These are phyloP conservation scores for Camelus bactrianus DNA, from an alignment of 2,113 vertebrate genomes.

Conservation along the genomic window DNA sequence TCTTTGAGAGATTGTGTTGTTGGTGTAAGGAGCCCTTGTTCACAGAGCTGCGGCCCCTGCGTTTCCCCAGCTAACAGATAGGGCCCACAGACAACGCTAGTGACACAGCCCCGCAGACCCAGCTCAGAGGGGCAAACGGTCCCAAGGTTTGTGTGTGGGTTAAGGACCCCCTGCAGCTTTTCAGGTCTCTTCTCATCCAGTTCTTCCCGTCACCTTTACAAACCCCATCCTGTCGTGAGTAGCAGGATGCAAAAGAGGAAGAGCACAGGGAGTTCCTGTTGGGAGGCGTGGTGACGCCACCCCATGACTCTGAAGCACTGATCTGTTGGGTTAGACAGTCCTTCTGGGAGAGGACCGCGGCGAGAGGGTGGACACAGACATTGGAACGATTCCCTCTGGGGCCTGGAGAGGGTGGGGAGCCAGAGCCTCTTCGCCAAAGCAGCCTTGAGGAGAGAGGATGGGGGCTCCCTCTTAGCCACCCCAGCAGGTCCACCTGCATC, in stretches of 20 bases:
- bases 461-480: neutral
- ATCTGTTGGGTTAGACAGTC: neutral
- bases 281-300: accelerated
- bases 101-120: neutral
- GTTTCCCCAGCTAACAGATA: neutral
- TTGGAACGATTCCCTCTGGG: neutral
- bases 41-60: neutral
- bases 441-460: neutral
- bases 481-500: neutral
- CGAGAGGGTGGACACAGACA: neutral
- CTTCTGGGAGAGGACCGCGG: neutral
- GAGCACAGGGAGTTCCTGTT: neutral
- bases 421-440: neutral
- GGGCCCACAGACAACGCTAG: neutral
- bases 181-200: neutral
- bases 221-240: neutral
- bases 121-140: neutral
- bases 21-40: neutral
- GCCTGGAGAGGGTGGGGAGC: neutral
- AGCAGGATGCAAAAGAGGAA: neutral
- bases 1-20: neutral
- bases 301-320: neutral
- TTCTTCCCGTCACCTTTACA: neutral
- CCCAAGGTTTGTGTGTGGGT: neutral
- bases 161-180: neutral